Conservation (phyloP, 1,140 invertebrate genomes). For the Bombus picipes region DNA sequence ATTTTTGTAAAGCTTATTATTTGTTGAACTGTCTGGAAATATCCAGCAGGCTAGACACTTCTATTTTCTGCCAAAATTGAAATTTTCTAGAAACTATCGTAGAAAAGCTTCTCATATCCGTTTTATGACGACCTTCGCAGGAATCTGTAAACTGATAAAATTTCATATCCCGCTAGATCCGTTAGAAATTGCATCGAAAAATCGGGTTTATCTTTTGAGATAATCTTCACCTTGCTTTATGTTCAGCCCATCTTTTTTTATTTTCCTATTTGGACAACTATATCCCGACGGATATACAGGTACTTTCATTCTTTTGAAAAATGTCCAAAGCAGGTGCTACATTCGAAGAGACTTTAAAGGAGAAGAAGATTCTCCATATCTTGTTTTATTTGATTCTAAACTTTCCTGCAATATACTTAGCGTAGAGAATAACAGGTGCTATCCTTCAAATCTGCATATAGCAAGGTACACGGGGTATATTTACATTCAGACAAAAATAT, state of each 20-base stretch:
- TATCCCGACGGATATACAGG: background rate
- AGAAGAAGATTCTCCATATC: background rate
- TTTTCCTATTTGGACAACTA: background rate
- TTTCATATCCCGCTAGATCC: constrained; percentile 19
- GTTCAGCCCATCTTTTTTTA: background rate
- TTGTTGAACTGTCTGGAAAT: background rate
- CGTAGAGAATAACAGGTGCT: background rate
- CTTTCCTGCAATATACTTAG: background rate
- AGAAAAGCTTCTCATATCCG: constrained; percentile 11
- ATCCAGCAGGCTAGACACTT: background rate
- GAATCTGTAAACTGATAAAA: constrained; percentile 26
- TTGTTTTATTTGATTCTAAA: background rate
- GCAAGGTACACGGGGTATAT: background rate
- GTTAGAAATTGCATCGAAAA: constrained; percentile 16
- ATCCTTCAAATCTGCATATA: background rate
- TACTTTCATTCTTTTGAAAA: background rate
- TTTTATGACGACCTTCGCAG: background rate
- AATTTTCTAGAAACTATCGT: background rate
- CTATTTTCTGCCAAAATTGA: background rate
- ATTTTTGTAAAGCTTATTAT: background rate
- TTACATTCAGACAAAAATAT: background rate
- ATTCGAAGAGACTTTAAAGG: background rate
- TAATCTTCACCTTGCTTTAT: background rate
- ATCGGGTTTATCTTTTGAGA: background rate
- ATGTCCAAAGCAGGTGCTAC: background rate